Conservation (phyloP, 2,888 invertebrate genomes). For the Prenolepis imparis region DNA sequence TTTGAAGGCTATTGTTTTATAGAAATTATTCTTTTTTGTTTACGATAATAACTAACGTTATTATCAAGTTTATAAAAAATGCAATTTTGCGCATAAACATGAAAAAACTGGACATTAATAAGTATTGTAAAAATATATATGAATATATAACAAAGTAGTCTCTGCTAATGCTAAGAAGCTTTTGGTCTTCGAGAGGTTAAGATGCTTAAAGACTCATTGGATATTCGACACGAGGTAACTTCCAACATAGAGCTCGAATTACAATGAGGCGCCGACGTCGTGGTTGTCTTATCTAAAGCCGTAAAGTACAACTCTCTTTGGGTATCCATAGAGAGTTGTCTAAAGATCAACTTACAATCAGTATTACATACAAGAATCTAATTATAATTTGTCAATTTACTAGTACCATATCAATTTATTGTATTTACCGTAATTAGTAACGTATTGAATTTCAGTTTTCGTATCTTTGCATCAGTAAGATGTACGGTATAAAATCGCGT, state of each 20-base stretch:
- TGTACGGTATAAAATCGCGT: background rate
- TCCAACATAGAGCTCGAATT: constrained; percentile 41
- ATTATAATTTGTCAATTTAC: constrained; percentile 19
- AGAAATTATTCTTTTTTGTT: background rate
- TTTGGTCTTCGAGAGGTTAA: constrained; percentile 23
- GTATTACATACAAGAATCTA: constrained; percentile 19
- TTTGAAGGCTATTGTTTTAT: background rate
- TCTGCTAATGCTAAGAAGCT: constrained; percentile 13
- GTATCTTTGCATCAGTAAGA: background rate
- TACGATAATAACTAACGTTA: background rate
- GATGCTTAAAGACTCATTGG: constrained; percentile 51
- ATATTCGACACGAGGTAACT: constrained; percentile 50
- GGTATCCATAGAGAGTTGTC: background rate
- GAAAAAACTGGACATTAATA: background rate
- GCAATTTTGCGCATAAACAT: background rate
- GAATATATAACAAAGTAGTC: constrained; percentile 18
- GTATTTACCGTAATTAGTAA: background rate
- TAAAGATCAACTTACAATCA: constrained; percentile 7
- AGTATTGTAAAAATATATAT: background rate
- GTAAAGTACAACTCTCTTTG: constrained; percentile 11
- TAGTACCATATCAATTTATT: background rate
- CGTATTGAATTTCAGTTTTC: background rate
- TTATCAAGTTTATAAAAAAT: background rate
- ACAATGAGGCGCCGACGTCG: constrained; percentile 35
- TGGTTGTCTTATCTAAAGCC: constrained; percentile 35